Base-by-base conservation (phyloP, 2,113 vertebrate species). In the Carassius gibelio region DNA sequence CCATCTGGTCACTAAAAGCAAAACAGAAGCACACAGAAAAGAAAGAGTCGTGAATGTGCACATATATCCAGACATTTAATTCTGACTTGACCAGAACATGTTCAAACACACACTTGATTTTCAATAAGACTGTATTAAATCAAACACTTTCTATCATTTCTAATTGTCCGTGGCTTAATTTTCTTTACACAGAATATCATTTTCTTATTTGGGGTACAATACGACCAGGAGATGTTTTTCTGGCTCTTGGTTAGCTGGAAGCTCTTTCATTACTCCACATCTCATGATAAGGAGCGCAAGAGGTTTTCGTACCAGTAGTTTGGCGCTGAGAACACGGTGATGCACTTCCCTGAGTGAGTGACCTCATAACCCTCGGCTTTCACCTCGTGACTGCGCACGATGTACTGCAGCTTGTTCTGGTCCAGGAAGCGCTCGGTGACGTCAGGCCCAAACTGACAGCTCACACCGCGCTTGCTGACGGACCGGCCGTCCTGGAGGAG, bases 271-370 rank as follows among this genome's bases (percentile, higher is more conserved):
- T 69, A 36, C 30, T 36, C 15, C 30, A 30, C 30, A 30, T 30
- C 30, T 30, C 1, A 30, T 36, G 8, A 36, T 68, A 36, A 69
- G 15, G 15, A 17, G 7, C 79, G n/a, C 59, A 14, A 50, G 64
- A 4, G 0, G 0, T 14, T 19, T 13, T 85, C 94, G 19, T 90
- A 99, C 97, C 97, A 99, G 95, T 98, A 99, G 94, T 98, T 99
- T 92, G 97, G 97, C 38, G 97, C 97, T 0, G 97, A 99, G 94
- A 98, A 99, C 90, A 98, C 97, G 0, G 97, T 98, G 94, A 99
- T 96, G 45, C 97, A 98, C 90, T 95, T 96, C 91, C 97, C 97
- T 1, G 95, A 95, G 75, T 99, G 97, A 13, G 97, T 96, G 94
- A 97, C 95, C 93, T 99, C 97, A 0, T 98, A 99, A 81, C 97